Evolutionary conservation across 2,888 invertebrate genomes (phyloP).

Genomic region (Hoplodrina blanda): DNA sequence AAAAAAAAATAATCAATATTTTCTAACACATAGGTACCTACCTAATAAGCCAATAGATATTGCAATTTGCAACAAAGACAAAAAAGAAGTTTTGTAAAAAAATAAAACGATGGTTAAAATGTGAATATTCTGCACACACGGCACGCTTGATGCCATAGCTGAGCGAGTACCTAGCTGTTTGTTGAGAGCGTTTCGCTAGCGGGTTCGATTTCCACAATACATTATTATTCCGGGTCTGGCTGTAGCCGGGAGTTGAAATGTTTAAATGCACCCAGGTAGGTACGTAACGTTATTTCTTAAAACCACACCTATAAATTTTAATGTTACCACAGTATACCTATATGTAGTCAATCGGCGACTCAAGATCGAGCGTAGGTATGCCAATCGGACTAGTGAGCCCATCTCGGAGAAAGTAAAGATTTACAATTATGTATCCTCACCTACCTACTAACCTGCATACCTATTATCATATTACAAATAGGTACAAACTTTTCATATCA

Average conservation of each 20-base stretch:
- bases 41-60: too few species aligned
- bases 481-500: slow-evolving; percentile 19
- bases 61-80: too few species aligned
- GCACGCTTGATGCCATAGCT: too few species aligned
- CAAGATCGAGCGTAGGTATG: slow-evolving; percentile 56
- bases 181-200: neutral
- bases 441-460: slow-evolving; percentile 54
- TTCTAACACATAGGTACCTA: too few species aligned
- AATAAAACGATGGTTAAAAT: too few species aligned
- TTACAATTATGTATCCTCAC: slow-evolving; percentile 43
- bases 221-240: neutral
- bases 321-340: slow-evolving; percentile 39
- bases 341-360: slow-evolving; percentile 63
- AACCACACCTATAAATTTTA: neutral
- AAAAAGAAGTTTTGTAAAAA: too few species aligned
- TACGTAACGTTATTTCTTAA: too few species aligned
- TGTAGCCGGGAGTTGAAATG: neutral
- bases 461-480: slow-evolving; percentile 26
- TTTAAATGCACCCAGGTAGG: neutral
- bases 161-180: too few species aligned
- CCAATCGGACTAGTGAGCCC: slow-evolving; percentile 61
- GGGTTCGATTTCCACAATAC: neutral
- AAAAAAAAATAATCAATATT: too few species aligned
- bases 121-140: too few species aligned
- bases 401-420: slow-evolving; percentile 76